A percentile compares a stretch with the other conserved stretches of the same genome.
Conservation (phyloP, 2,113 vertebrate genomes). For the Hucho hucho region DNA sequence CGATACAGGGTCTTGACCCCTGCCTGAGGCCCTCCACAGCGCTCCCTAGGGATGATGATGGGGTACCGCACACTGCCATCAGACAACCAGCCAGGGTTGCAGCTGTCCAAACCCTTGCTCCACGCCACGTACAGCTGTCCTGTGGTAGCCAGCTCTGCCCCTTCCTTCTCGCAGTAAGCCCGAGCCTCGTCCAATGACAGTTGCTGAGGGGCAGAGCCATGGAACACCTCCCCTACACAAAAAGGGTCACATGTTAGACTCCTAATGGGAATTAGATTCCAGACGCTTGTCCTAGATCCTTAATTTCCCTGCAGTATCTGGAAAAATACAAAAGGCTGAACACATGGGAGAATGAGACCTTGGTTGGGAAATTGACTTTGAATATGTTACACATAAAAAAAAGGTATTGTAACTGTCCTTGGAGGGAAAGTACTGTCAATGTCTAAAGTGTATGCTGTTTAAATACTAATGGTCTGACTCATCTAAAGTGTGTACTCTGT, state of each 20-base stretch:
- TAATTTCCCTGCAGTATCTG: neutral
- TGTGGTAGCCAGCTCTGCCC: constrained; percentile 79
- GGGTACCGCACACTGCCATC: constrained; percentile 97
- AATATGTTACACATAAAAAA: too few relatives aligned
- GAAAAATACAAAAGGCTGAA: neutral
- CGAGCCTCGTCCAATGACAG: constrained; percentile 83
- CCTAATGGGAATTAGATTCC: too few relatives aligned
- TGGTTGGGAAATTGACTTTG: too few relatives aligned
- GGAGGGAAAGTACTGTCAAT: too few relatives aligned
- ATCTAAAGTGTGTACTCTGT: too few relatives aligned
- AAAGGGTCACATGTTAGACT: constrained; percentile 1
- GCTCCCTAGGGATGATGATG: constrained; percentile 84
- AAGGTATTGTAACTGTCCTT: too few relatives aligned
- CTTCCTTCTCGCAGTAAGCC: constrained; percentile 72
- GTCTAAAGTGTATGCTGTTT: too few relatives aligned
- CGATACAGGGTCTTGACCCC: constrained; percentile 93
- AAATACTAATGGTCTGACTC: too few relatives aligned
- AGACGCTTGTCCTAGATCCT: neutral
- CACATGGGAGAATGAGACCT: too few relatives aligned
- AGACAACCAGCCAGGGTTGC: constrained; percentile 90
- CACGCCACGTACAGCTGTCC: constrained; percentile 92
- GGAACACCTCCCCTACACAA: constrained; percentile 82
- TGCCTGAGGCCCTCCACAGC: constrained; percentile 83
- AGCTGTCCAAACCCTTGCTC: constrained; percentile 85
- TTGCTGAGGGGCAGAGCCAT: constrained; percentile 70